These are phyloP conservation scores for Epirrhoe tristata DNA, from an alignment of 2,888 invertebrate species.

Conservation along the genomic window DNA sequence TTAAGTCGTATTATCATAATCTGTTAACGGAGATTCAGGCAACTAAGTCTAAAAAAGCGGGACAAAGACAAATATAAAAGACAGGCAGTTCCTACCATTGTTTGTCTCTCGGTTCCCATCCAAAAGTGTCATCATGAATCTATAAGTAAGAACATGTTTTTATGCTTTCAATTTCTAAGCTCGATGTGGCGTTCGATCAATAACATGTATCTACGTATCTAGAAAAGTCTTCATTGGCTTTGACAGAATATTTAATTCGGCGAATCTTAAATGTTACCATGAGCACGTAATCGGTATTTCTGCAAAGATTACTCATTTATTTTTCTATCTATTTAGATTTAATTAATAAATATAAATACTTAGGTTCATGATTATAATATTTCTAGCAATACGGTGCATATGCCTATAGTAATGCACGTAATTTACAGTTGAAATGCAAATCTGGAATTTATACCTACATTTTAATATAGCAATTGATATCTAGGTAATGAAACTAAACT, in stretches of 20 bases:
- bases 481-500: neutral
- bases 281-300: neutral
- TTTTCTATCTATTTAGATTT: no score
- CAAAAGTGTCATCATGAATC: neutral
- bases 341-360: neutral
- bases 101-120: neutral
- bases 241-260: neutral
- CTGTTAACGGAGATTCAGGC: neutral
- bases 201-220: neutral
- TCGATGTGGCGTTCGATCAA: no score
- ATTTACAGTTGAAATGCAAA: neutral
- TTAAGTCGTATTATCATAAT: neutral
- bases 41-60: neutral
- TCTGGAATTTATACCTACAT: neutral
- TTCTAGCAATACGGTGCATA: neutral
- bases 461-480: neutral
- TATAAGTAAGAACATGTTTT: neutral
- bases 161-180: neutral
- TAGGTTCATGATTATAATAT: neutral
- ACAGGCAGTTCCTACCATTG: neutral
- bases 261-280: neutral
- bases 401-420: neutral
- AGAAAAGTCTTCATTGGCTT: slow-evolving; percentile 2
- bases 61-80: neutral
- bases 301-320: neutral